Conservation (phyloP, 1,140 invertebrate species). For the Atta texana region DNA sequence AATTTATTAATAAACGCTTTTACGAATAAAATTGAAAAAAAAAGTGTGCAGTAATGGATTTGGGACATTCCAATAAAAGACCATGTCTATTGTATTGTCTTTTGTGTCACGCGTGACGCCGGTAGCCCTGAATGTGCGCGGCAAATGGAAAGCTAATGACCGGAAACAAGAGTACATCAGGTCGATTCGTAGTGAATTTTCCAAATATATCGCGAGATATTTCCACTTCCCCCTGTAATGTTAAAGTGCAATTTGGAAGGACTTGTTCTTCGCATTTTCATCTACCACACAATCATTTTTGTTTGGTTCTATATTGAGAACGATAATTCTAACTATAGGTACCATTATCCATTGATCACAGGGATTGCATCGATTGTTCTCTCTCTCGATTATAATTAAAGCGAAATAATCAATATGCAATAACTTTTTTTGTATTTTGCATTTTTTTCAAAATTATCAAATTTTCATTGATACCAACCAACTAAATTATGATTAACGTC, state of each 20-base stretch:
- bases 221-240: background rate
- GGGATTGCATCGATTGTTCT: background rate
- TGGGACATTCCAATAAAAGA: constrained; percentile 16
- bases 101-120: constrained; percentile 34
- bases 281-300: constrained; percentile 30
- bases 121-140: constrained; percentile 7
- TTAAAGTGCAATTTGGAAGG: constrained; percentile 42
- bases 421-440: background rate
- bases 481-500: background rate
- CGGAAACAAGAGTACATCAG: constrained; percentile 41
- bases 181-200: constrained; percentile 8
- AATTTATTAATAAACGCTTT: background rate
- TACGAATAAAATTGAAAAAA: constrained; percentile 3
- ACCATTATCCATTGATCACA: constrained; percentile 13
- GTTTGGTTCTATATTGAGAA: constrained; percentile 35
- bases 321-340: constrained; percentile 27
- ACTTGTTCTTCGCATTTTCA: constrained; percentile 38
- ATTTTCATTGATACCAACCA: background rate
- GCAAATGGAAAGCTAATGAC: constrained; percentile 45
- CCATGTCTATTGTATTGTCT: constrained; percentile 37
- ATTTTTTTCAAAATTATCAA: background rate
- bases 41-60: background rate
- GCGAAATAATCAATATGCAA: background rate
- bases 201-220: constrained; percentile 13
- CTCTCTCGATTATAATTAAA: constrained; percentile 16